Percentiles rank a stretch among this genome's conserved stretches.
Conservation (phyloP, 2,888 invertebrate species). For the Xiphydria camelus region DNA sequence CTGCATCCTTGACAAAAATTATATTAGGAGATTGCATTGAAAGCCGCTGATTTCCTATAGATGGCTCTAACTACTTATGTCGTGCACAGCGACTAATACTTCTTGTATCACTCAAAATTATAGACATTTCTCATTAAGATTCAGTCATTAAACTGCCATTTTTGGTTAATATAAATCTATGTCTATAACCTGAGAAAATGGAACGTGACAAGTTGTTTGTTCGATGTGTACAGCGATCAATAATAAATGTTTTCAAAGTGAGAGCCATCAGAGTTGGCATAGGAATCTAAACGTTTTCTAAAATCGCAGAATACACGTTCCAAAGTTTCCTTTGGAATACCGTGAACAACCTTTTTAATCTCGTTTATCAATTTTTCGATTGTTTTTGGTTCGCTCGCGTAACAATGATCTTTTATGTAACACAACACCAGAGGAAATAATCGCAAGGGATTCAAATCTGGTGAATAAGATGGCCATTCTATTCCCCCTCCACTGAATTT, state of each 20-base stretch:
- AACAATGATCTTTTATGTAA: not conserved
- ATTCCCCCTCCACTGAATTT: slow-evolving; percentile 4
- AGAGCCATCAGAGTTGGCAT: not conserved
- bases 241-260: not conserved
- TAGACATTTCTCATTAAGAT: too few relatives aligned
- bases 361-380: not conserved
- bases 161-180: too few relatives aligned
- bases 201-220: too few relatives aligned
- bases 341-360: not conserved
- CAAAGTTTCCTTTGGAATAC: not conserved
- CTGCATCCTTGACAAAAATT: too few relatives aligned
- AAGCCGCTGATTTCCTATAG: too few relatives aligned
- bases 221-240: too few relatives aligned
- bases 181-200: too few relatives aligned
- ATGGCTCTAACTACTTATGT: too few relatives aligned
- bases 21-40: too few relatives aligned
- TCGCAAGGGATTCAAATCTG: slow-evolving; percentile 5
- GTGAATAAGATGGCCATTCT: slow-evolving; percentile 1
- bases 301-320: not conserved
- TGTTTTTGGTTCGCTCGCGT: not conserved
- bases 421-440: slow-evolving; percentile 4
- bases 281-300: not conserved
- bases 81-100: too few relatives aligned
- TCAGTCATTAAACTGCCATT: too few relatives aligned
- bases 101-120: too few relatives aligned